Conservation (phyloP, 2,888 invertebrate genomes). For the Didymodactylos carnosus region DNA sequence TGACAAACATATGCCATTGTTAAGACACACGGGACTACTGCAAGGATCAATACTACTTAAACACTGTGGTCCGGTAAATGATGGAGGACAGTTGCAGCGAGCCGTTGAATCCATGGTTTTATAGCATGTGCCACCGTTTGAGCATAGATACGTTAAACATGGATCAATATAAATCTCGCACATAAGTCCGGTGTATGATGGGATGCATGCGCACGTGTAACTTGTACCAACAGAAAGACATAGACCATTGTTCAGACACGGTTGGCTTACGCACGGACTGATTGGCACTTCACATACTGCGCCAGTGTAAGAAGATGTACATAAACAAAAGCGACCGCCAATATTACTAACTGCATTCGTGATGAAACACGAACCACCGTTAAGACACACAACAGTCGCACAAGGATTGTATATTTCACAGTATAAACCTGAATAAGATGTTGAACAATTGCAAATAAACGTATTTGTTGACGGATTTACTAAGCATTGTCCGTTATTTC, state of each 20-base stretch:
- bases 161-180: constrained; percentile 5
- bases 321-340: constrained; percentile 40
- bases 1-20: constrained; percentile 3
- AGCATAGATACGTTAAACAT: constrained; percentile 1
- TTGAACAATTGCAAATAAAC: neutral
- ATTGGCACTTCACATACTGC: constrained; percentile 52
- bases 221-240: neutral
- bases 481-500: constrained; percentile 7
- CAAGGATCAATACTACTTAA: constrained; percentile 3
- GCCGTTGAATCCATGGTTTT: neutral
- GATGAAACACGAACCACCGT: constrained; percentile 16
- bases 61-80: constrained; percentile 3
- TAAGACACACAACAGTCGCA: constrained; percentile 15
- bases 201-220: constrained; percentile 4
- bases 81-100: neutral
- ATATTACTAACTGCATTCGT: constrained; percentile 22
- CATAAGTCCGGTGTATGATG: neutral
- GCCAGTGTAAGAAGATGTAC: constrained; percentile 40
- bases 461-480: neutral
- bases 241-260: constrained; percentile 9
- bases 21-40: neutral
- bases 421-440: neutral
- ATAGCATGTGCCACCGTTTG: constrained; percentile 39
- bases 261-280: constrained; percentile 5
- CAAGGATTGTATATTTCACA: neutral